Base-by-base conservation (phyloP, 2,797 vertebrate species). In the Tamandua tetradactyla region DNA sequence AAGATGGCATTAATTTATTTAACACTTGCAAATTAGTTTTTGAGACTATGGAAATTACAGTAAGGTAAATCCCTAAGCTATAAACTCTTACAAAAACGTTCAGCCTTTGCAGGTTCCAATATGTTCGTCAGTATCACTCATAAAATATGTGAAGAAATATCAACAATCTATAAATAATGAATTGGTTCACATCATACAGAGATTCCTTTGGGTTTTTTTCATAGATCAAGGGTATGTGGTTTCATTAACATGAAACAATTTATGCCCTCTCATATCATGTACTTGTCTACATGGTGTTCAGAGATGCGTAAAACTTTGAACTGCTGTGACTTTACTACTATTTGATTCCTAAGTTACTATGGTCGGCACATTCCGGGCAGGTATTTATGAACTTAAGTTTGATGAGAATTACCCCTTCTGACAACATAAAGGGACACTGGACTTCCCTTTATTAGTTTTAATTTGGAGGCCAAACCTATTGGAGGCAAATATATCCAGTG, bases 361-460 rank as follows among this genome's bases (percentile, higher is more conserved):
- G 15, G 52, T 61, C 91, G 85, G 62, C 89, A 95, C 95, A 89
- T 87, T 93, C 62, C 84, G n/a, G 66, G 15, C 40, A 94, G 42
- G 7, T 62, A 91, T 85, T 96, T 95, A 84, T 78, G 92, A 95
- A 78, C 87, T 97, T 93, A n/a, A 49, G 66, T 87, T 96, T 92
- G 40, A 74, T 1, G 37, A 94, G 71, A 86, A 91, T 87, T 52
- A 55, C 83, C 69, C 74, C 57, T 59, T 42, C 42, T 12, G 47
- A 52, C 37, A 30, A 76, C 62, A 95, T 93, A 97, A 96, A 97
- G 94, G 93, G 94, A 94, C 62, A 37, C 32, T 1, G 25, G 23
- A 22, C 64, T 93, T 93, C 94, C 90, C 92, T 95, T 95, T 94
- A 93, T 95, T 96, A 84, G 92, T 92, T 97, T 97, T 93, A 90